Evolutionary conservation across 2,113 vertebrate species (phyloP).

Genomic region (Rhinoptilus africanus): DNA sequence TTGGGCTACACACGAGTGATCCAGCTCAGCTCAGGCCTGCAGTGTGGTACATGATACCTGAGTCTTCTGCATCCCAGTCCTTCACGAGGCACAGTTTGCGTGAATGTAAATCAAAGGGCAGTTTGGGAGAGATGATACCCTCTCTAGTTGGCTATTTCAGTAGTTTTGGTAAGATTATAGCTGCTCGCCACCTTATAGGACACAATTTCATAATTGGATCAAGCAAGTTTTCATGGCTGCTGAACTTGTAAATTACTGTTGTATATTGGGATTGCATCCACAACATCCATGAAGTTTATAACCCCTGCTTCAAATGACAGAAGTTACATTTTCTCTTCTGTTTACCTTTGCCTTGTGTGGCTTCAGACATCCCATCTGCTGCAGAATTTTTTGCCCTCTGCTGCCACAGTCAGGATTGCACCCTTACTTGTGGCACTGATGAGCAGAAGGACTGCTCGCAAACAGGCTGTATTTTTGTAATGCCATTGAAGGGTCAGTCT

Average conservation of each 20-base stretch:
- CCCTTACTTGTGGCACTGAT: background rate
- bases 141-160: background rate
- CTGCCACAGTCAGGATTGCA: background rate
- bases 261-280: background rate
- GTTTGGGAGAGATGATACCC: background rate
- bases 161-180: background rate
- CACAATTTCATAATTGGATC: background rate
- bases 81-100: background rate
- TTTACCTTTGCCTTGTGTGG: background rate
- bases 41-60: background rate
- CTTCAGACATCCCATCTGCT: background rate
- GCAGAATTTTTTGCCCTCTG: background rate
- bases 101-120: background rate
- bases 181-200: background rate
- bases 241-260: background rate
- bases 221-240: background rate
- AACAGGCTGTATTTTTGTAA: background rate
- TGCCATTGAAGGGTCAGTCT: background rate
- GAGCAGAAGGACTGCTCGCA: background rate
- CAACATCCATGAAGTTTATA: background rate
- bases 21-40: background rate
- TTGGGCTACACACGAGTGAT: accelerated
- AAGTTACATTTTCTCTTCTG: background rate
- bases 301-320: background rate
- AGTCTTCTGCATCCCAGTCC: background rate